Conservation (phyloP, 2,888 invertebrate genomes). For the Pristionchus maxplancki region DNA sequence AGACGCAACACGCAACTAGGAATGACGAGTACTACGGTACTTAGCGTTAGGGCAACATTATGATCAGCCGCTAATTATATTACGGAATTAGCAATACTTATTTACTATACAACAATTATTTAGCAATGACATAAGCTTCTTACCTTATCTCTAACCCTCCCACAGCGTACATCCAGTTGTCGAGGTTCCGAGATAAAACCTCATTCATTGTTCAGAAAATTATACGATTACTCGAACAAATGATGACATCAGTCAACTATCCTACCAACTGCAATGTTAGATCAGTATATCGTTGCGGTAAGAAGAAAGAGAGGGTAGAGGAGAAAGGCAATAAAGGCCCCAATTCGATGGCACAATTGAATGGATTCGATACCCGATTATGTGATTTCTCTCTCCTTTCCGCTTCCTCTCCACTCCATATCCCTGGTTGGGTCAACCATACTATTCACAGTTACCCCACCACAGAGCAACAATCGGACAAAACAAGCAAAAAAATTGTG, state of each 20-base stretch:
- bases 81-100: too few relatives aligned
- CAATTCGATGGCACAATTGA: conserved; percentile 25
- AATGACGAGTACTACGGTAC: too few relatives aligned
- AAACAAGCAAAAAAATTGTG: background rate
- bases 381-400: conserved; percentile 13
- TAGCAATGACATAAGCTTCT: conserved; percentile 10
- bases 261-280: background rate
- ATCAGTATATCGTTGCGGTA: background rate
- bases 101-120: too few relatives aligned
- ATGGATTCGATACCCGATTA: conserved; percentile 41
- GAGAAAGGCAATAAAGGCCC: conserved; percentile 19
- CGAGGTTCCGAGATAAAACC: background rate
- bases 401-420: background rate
- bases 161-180: background rate
- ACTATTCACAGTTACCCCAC: background rate
- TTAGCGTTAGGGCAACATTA: too few relatives aligned
- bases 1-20: too few relatives aligned
- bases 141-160: background rate
- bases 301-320: conserved; percentile 15
- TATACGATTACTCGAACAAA: background rate
- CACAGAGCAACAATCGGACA: background rate
- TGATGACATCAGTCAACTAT: background rate
- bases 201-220: background rate
- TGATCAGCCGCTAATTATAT: too few relatives aligned
- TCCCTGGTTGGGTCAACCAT: background rate